phyloP scores from a whole-genome alignment of 2,113 vertebrate species.

The Epinephelus cyanopodus region DNA sequence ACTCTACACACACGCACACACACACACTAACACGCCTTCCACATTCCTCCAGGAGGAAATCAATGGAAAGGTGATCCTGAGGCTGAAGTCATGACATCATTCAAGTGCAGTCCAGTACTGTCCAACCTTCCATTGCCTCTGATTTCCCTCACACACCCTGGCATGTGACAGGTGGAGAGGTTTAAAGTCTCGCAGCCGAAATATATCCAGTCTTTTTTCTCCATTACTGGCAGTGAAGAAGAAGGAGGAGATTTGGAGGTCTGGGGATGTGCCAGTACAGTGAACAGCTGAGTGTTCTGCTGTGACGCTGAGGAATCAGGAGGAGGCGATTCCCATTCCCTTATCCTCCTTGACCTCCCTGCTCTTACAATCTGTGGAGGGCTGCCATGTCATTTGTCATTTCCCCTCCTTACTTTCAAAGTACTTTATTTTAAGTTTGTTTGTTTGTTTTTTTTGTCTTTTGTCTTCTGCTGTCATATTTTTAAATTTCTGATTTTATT shows the following conservation, averaged over 20 bases:
- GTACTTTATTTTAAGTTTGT: background rate
- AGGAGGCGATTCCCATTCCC: background rate
- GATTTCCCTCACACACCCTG: conserved; percentile 46
- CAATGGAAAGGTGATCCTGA: conserved; percentile 32
- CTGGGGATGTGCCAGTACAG: conserved; percentile 15
- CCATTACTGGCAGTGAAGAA: conserved; percentile 29
- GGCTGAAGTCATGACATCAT: conserved; percentile 24
- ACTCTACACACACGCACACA: background rate
- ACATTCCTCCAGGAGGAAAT: conserved; percentile 21
- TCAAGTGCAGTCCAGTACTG: conserved; percentile 10
- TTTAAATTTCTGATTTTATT: background rate
- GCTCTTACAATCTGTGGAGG: conserved; percentile 2
- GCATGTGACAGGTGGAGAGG: conserved; percentile 48
- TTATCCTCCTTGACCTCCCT: conserved; percentile 15
- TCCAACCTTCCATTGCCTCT: conserved; percentile 40
- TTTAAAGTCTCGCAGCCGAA: conserved; percentile 34
- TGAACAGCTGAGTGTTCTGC: conserved; percentile 57
- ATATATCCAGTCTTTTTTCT: conserved; percentile 31
- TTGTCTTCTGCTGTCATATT: background rate
- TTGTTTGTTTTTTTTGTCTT: background rate
- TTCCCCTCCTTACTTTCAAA: background rate
- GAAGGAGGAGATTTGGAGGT: conserved; percentile 7
- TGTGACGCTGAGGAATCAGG: conserved; percentile 10
- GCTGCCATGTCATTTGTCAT: background rate
- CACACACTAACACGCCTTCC: conserved; percentile 12